Evolutionary conservation across 2,888 invertebrate genomes (phyloP), one percentile per base, ranked within the genome.

Genomic region (Myathropa florea): DNA sequence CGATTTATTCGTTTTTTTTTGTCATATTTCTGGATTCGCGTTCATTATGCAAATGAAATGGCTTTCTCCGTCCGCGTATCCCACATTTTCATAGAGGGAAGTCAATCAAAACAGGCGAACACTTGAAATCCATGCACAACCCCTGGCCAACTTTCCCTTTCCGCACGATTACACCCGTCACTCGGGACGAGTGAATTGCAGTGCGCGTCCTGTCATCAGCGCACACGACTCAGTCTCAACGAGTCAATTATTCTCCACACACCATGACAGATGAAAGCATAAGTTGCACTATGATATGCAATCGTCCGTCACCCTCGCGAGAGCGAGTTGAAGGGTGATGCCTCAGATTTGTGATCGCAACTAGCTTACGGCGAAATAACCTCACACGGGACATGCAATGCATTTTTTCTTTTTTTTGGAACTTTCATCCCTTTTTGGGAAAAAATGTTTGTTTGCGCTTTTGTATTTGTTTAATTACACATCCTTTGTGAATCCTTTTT

Each of bases 151-250:
- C 70, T 55, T 78, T 78, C 78, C 46, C 39, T 78, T 78, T 78
- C 28, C 70, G 21, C 36, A 57, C 78, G 78, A 78, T 71, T 78
- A 78, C 70, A 78, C 70, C 78, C 78, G 78, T 78, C 78, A 70
- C 57, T 63, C 33, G 4, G 55, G 21, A 39, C 36, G 36, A 7
- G 53, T n/a, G n/a, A n/a, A n/a, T n/a, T n/a, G n/a, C n/a, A 61
- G 70, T 57, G 61, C 53, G 33, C 68, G 63, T 26, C 30, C 63
- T 78, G 63, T 78, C 77, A 78, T 61, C 77, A 36, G 77, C 63
- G 60, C 55, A 26, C 30, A 28, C 46, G 33, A 59, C n/a, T 60
- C 60, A 53, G 60, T 36, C 24, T 24, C 24, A 23, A 53, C 76
- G 60, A 78, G 78, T 78, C 70, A 78, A 70, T 78, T 71, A 78